These are phyloP conservation scores for Jaculus jaculus DNA, from an alignment of 2,113 vertebrate genomes.

Conservation along the genomic window DNA sequence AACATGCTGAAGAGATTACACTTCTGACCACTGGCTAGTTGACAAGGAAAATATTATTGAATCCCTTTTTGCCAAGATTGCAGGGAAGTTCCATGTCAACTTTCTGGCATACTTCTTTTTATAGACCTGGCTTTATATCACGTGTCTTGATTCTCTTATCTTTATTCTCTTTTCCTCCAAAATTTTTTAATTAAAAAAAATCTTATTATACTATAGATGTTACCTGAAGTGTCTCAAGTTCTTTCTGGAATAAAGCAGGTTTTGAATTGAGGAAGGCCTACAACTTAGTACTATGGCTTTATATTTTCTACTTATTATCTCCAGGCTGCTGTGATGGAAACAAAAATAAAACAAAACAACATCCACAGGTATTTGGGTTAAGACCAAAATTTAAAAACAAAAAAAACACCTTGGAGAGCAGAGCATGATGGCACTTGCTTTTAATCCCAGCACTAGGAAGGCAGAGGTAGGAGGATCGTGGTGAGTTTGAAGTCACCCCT, in stretches of 20 bases:
- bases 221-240: conserved; percentile 26
- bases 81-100: not conserved
- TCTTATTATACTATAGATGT: not conserved
- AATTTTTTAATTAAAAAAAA: not conserved
- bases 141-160: not conserved
- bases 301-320: not conserved
- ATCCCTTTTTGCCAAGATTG: not conserved
- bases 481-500: too few relatives aligned
- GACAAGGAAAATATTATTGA: not conserved
- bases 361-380: not conserved
- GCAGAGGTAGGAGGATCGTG: too few relatives aligned
- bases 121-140: not conserved
- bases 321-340: not conserved
- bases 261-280: not conserved
- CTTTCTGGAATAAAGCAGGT: conserved; percentile 31
- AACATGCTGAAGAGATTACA: not conserved
- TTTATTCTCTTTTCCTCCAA: conserved; percentile 5
- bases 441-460: too few relatives aligned
- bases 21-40: not conserved
- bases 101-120: not conserved
- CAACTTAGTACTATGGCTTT: not conserved
- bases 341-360: too few relatives aligned
- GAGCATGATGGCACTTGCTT: too few relatives aligned
- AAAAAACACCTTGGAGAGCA: not conserved
- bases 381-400: not conserved